Percentiles rank a stretch among this genome's conserved stretches.
Conservation (phyloP, 2,113 vertebrate species). For the Peucedramus taeniatus region DNA sequence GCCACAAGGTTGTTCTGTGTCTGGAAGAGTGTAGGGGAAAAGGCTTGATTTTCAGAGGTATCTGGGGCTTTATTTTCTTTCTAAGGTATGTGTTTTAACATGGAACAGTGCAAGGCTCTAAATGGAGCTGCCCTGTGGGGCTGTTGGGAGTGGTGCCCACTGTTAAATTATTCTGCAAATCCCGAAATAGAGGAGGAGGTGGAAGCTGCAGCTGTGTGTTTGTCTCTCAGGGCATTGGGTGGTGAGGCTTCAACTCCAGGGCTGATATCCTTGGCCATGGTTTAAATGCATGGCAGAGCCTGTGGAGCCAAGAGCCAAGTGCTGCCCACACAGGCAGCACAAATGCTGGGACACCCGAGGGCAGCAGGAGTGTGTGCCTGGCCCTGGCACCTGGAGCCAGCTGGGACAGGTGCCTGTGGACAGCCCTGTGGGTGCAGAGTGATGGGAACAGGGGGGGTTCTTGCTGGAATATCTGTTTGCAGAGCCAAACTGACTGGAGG, state of each 20-base stretch:
- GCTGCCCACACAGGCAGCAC: rapidly evolving
- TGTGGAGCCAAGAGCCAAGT: not conserved
- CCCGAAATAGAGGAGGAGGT: not conserved
- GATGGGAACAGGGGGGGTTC: not conserved
- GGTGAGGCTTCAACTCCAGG: not conserved
- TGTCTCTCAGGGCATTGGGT: not conserved
- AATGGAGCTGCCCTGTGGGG: not conserved
- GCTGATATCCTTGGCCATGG: not conserved
- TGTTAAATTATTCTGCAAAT: not conserved
- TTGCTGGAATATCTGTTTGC: not conserved
- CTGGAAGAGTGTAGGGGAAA: not conserved
- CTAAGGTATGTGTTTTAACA: not conserved
- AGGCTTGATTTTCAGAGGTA: not conserved
- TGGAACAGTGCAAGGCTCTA: not conserved
- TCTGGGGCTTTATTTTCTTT: not conserved
- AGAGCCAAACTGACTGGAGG: not conserved
- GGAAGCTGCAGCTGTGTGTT: not conserved
- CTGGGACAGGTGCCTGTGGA: not conserved
- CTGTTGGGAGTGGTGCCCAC: not conserved
- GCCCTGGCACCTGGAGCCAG: rapidly evolving
- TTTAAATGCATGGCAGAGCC: not conserved
- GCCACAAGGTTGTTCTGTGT: not conserved
- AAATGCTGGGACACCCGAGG: not conserved
- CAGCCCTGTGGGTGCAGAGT: rapidly evolving
- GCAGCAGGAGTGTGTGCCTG: not conserved